Conservation (phyloP, 2,888 invertebrate genomes). For the Choristoneura rosaceana region DNA sequence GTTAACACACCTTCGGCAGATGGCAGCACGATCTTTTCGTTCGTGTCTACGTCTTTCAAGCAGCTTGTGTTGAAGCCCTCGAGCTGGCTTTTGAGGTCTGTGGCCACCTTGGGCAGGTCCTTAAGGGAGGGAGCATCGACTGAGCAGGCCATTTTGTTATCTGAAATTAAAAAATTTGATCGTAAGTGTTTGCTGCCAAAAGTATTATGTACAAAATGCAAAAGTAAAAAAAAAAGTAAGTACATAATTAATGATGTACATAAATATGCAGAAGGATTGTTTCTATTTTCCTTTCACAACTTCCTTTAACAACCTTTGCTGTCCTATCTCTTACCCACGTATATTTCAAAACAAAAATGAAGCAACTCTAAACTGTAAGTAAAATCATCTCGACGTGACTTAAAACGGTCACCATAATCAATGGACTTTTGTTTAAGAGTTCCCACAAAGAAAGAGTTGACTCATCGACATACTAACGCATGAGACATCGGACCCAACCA, state of each 20-base stretch:
- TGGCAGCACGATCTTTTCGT: constrained; percentile 96
- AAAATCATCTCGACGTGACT: background rate
- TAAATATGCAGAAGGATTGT: no score
- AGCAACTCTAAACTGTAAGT: background rate
- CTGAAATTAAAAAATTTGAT: constrained; percentile 27
- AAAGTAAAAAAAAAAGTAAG: background rate
- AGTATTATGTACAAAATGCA: background rate
- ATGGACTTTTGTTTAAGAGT: constrained; percentile 42
- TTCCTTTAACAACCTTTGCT: no score
- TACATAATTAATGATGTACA: no score
- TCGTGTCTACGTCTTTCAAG: constrained; percentile 94
- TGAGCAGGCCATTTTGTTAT: constrained; percentile 84
- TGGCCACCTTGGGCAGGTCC: constrained; percentile 95
- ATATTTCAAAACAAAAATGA: no score
- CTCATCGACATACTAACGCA: constrained; percentile 45
- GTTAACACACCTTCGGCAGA: constrained; percentile 93
- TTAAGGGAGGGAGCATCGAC: constrained; percentile 91
- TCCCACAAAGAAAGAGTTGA: constrained; percentile 50
- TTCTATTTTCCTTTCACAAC: no score
- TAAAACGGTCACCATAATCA: constrained; percentile 30
- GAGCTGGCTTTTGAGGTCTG: constrained; percentile 95
- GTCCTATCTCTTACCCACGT: no score
- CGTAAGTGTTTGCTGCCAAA: background rate
- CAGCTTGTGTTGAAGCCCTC: constrained; percentile 95
- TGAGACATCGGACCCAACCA: constrained; percentile 34